Base-by-base conservation (phyloP, 2,113 vertebrate genomes). In the Sapayoa aenigma region DNA sequence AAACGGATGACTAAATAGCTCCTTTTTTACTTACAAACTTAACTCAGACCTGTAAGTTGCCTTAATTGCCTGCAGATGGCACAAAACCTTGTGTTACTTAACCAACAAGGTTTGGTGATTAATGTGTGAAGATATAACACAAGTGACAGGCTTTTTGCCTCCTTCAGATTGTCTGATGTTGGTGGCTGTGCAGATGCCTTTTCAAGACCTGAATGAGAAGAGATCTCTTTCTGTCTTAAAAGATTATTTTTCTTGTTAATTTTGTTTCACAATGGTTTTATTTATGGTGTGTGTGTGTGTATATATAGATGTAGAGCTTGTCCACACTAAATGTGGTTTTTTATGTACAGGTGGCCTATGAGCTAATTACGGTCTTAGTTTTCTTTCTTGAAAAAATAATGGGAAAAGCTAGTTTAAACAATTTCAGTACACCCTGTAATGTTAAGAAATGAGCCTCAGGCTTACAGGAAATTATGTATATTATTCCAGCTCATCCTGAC, bases 21-120 rank as follows among this genome's bases (percentile, higher is more conserved):
- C 88, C 84, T 75, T 66, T 90, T 67, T 87, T 93, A 65, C 52
- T 94, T 39, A 24, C 58, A 12, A 19, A 15, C 59, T 71, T 31
- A 31, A 63, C 28, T 85, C 53, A 65, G 76, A 87, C 39, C 30
- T 90, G 92, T 91, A 69, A 82, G 67, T 90, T 84, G 62, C 89
- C 27, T 19, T 79, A 77, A 85, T 87, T 87, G 78, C 96, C 97
- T 97, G 96, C 94, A 98, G 97, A 92, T 97, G 97, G 98, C 97
- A 96, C 95, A 94, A 73, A 55, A 83, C 42, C 72, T 93, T 87
- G 1, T 12, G 11, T 71, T 86, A 23, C 18, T 24, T 46, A 9
- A 9, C 37, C 28, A 55, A 56, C n/a, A 22, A 30, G 27, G 58
- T 53, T 24, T 30, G 21, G 66, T 49, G 62, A 53, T 83, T 35